Conservation (phyloP, 2,888 invertebrate species). For the Opisthograptis luteolata region DNA sequence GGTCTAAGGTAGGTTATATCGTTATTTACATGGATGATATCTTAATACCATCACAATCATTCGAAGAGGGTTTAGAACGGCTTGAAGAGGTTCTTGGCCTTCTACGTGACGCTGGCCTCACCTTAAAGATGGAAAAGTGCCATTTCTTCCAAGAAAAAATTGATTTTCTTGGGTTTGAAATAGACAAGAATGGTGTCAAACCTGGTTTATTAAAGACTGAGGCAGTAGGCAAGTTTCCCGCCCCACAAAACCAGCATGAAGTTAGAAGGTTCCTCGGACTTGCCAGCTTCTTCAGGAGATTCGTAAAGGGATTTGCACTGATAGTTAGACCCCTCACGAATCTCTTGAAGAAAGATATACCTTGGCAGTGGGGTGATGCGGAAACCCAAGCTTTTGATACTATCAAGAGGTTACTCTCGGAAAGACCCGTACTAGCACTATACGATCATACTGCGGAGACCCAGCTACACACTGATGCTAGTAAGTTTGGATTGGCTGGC, state of each 20-base stretch:
- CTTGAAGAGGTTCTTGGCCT: too few relatives aligned
- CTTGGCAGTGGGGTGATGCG: neutral
- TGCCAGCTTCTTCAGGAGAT: neutral
- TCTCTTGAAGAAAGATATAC: neutral
- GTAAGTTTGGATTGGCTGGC: constrained; percentile 43
- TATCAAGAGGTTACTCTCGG: neutral
- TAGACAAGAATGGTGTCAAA: neutral
- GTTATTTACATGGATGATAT: too few relatives aligned
- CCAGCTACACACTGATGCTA: too few relatives aligned
- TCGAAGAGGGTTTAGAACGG: too few relatives aligned
- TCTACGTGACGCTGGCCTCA: neutral
- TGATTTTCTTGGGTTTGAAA: neutral
- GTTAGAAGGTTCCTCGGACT: neutral
- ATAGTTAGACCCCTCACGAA: neutral
- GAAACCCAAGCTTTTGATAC: neutral
- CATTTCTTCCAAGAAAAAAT: neutral
- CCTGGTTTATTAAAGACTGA: neutral
- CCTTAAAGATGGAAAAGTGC: neutral
- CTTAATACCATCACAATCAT: too few relatives aligned
- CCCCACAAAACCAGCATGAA: neutral
- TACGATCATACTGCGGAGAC: neutral
- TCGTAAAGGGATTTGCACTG: neutral
- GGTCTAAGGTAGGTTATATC: too few relatives aligned
- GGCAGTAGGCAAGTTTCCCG: neutral
- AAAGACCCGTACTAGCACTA: neutral